Evolutionary conservation across 2,888 invertebrate species (phyloP).

Genomic region (Drosophila austrosaltans): DNA sequence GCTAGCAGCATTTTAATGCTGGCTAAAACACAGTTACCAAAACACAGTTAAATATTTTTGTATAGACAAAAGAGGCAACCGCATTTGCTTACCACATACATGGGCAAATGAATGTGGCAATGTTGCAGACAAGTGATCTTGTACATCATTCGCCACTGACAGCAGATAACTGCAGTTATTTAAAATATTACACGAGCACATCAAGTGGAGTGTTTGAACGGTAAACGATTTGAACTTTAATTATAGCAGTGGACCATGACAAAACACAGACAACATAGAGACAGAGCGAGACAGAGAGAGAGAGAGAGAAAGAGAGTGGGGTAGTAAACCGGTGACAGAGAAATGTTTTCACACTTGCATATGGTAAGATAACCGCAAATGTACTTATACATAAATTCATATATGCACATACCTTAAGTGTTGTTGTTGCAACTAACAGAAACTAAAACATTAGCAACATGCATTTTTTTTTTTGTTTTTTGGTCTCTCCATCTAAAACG

Average conservation of each 20-base stretch:
- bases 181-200: conserved; percentile 22
- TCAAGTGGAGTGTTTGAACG: conserved; percentile 18
- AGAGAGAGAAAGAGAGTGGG: neutral
- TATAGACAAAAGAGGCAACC: conserved; percentile 16
- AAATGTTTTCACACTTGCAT: conserved; percentile 14
- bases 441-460: neutral
- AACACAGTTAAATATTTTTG: conserved; percentile 10
- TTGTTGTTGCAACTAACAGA: conserved; percentile 9
- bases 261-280: neutral
- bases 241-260: conserved; percentile 16
- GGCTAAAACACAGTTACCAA: neutral
- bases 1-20: neutral
- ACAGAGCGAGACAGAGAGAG: neutral
- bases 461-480: too few species aligned
- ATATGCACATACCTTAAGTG: neutral
- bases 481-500: too few species aligned
- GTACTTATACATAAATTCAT: neutral
- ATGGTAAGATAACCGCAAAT: neutral
- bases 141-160: conserved; percentile 22
- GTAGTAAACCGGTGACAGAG: neutral
- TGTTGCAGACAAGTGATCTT: conserved; percentile 17
- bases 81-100: conserved; percentile 18
- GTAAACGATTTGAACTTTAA: conserved; percentile 24
- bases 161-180: conserved; percentile 23
- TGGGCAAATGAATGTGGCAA: conserved; percentile 21